Base-by-base conservation (phyloP, 2,888 invertebrate species). In the Stratiomys singularior region DNA sequence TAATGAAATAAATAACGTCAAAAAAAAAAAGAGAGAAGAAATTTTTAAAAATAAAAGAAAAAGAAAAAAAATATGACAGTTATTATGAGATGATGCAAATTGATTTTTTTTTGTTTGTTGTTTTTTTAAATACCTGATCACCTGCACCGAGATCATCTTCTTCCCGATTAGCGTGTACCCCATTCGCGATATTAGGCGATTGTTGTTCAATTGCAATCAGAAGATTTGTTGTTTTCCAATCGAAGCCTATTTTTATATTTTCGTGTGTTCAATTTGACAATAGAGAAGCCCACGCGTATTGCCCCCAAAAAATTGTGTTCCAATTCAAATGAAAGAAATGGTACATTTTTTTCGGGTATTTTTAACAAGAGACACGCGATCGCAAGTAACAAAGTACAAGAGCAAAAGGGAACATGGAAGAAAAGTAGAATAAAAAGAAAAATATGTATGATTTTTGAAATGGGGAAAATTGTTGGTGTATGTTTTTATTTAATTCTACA, bases 221-320 rank as follows among this genome's bases (percentile, higher is more conserved):
- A 85, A 99, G 95, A 91, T 99, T 99, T 91, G 98, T 95, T 84
- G 99, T 99, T 89, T 96, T 96, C 94, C 96, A 98, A 93, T 99
- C 99, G 92, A 99, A 99, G 90, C 98, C 98, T 97, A 85, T 83
- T 69, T 74, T 52, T n/a, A 18, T 60, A 72, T 28, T 2, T 69
- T 58, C 27, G 58, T 13, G 58, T 78, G 76, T 23, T 67, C 44
- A 18, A 7, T 67, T 67, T 64, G 15, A 64, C 27, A 60, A 56
- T 21, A n/a, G n/a, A n/a, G 56, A 7, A 21, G 9, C n/a, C n/a
- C 21, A 21, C 21, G 7, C 56, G 56, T 64, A 28, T 64, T 64
- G 5, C 7, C 52, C 52, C 52, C 4, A 52, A 18, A 52, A 9
- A 52, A n/a, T 4, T 52, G 52, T 52, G 25, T 2, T 60, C 52